Conservation (phyloP, 2,113 vertebrate species). For the Isichthys henryi region DNA sequence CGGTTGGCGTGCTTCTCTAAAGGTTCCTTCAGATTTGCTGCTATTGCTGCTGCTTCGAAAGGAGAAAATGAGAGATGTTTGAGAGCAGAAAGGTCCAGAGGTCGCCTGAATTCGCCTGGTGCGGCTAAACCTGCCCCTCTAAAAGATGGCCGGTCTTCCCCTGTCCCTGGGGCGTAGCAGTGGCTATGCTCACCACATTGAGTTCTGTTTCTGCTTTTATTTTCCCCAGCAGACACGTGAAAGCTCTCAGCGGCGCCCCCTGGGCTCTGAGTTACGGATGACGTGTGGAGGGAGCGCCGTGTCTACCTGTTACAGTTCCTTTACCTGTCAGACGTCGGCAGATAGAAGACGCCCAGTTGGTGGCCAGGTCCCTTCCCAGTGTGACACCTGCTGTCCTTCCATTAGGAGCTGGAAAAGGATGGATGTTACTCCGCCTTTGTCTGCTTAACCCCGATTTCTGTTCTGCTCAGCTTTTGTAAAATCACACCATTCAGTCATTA, state of each 20-base stretch:
- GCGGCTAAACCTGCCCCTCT: not conserved
- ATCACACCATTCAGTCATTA: not conserved
- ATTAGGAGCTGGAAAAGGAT: not conserved
- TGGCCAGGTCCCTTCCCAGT: not conserved
- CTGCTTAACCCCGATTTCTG: not conserved
- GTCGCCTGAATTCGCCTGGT: not conserved
- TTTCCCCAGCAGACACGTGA: not conserved
- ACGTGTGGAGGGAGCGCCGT: not conserved
- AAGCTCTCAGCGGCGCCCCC: not conserved
- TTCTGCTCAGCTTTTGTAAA: not conserved
- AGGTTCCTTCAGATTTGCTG: not conserved
- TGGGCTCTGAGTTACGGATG: not conserved
- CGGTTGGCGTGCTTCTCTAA: not conserved
- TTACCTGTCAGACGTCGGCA: not conserved
- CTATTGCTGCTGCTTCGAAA: not conserved
- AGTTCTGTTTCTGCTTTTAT: not conserved
- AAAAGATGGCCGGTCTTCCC: not conserved
- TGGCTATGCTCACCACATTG: not conserved
- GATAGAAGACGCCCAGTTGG: not conserved
- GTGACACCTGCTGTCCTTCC: not conserved
- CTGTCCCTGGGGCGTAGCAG: not conserved
- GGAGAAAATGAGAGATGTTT: not conserved
- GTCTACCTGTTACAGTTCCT: not conserved
- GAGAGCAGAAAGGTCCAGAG: not conserved
- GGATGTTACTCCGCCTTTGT: not conserved